Evolutionary conservation across 2,888 invertebrate species (phyloP).

Genomic region (Euspilapteryx auroguttella): DNA sequence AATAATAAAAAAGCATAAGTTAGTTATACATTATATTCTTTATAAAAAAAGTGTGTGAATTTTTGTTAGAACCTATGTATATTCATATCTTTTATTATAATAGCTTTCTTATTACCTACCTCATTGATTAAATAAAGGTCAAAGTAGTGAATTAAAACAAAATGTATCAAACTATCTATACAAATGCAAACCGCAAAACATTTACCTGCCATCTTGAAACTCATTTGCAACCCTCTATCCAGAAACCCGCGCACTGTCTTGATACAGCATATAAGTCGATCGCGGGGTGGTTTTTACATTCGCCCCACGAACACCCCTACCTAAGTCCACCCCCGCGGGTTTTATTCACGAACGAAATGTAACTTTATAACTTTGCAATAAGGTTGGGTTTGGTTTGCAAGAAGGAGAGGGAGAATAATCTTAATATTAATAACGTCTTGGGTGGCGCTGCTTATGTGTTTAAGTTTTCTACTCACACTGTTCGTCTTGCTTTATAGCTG

Average conservation of each 20-base stretch:
- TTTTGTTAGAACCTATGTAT: too few species aligned
- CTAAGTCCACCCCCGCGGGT: constrained; percentile 8
- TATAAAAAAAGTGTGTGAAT: too few species aligned
- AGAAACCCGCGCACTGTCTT: constrained; percentile 26
- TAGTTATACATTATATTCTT: too few species aligned
- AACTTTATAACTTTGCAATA: not conserved
- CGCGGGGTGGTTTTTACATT: constrained; percentile 58
- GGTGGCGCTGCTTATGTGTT: constrained; percentile 35
- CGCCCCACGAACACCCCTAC: constrained; percentile 34
- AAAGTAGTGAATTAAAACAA: too few species aligned
- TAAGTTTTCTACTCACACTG: constrained; percentile 30
- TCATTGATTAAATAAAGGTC: too few species aligned
- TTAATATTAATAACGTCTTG: constrained; percentile 54
- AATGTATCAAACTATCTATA: too few species aligned
- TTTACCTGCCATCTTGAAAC: too few species aligned
- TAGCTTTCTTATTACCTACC: too few species aligned
- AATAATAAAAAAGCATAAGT: too few species aligned
- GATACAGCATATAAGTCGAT: constrained; percentile 60
- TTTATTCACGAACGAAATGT: not conserved
- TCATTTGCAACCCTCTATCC: constrained; percentile 13
- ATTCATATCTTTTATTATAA: too few species aligned
- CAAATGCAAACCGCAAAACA: not conserved
- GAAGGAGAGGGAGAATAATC: constrained; percentile 25
- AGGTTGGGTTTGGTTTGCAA: not conserved
- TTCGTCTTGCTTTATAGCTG: not conserved